Base-by-base conservation (phyloP, 2,797 vertebrate species). In the Setipinna tenuifilis region DNA sequence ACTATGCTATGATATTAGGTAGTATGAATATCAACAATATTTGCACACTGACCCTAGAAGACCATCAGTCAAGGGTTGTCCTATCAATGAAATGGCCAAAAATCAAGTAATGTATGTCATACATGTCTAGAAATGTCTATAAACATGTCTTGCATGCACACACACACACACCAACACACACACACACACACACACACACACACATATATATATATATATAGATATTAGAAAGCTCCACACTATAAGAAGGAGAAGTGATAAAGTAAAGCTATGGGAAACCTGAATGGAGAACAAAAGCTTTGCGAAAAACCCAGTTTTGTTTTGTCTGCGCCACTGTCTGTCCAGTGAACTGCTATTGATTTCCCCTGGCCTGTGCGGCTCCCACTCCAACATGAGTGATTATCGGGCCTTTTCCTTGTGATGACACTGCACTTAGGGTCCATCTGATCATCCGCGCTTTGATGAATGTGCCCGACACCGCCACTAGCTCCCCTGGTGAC, bases 261-360 rank as follows among this genome's bases (percentile, higher is more conserved):
- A 78, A 78, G 17, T 41, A 19, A 35, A 6, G 31, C 6, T 17
- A 9, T 35, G 68, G 31, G 16, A 16, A 71, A 41, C 0, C 17
- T 16, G 7, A 75, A 44, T 19, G 4, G 9, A 44, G 9, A 1
- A 7, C 35, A 21, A 78, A 25, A 78, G 71, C 65, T 71, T 71
- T 14, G 19, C 31, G 21, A 65, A 62, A 61, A 65, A 48, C 11
- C 41, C 83, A 71, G 83, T 48, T 50, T 88, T 87, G 65, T 81
- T 85, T 83, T 81, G 50, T 87, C 85, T 88, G 83, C 84, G 83
- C 61, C 83, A 23, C 50, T 54, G 50, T 54, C 50, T 86, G 91
- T 89, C 85, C 93, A 95, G 92, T 93, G 94, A 95, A 93, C 92
- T 94, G 90, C 91, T 94, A 95, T 96, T 95, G 95, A 95, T 96